These are phyloP conservation scores for Meteorus cinctellus DNA, from an alignment of 2,888 invertebrate genomes.

Conservation along the genomic window DNA sequence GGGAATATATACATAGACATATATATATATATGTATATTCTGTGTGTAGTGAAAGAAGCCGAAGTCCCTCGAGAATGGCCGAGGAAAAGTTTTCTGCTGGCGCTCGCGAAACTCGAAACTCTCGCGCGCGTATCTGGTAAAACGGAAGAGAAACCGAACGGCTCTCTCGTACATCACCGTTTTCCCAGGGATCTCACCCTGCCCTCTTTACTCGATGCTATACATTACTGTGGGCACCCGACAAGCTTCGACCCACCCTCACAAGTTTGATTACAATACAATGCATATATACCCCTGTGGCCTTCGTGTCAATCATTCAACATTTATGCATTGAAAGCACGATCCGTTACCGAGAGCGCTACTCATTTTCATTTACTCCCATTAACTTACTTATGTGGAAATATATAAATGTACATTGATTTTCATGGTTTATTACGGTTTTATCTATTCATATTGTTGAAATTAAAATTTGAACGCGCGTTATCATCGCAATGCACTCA, in stretches of 20 bases:
- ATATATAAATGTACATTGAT: not conserved
- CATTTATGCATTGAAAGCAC: not conserved
- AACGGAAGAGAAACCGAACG: constrained; percentile 61
- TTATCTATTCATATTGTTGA: not conserved
- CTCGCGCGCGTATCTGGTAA: constrained; percentile 60
- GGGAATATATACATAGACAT: constrained; percentile 7
- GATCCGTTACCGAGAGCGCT: not conserved
- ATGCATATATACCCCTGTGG: constrained; percentile 12
- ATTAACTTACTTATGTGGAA: not conserved
- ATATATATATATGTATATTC: constrained; percentile 21
- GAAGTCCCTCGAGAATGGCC: constrained; percentile 63
- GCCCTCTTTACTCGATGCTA: constrained; percentile 47
- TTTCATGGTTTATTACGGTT: not conserved
- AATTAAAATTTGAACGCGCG: not conserved
- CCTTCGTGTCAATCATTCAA: constrained; percentile 29
- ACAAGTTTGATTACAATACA: constrained; percentile 36
- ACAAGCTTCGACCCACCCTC: constrained; percentile 30
- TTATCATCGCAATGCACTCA: constrained; percentile 54
- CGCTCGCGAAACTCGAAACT: constrained; percentile 68
- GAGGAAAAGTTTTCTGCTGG: constrained; percentile 66
- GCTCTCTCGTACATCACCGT: constrained; percentile 63
- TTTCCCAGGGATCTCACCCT: constrained; percentile 49
- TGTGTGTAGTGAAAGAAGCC: constrained; percentile 45
- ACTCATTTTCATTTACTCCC: constrained; percentile 4
- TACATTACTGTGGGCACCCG: constrained; percentile 23